These are phyloP conservation scores for Drosophila anomelani DNA, from an alignment of 2,888 invertebrate species.

Conservation along the genomic window DNA sequence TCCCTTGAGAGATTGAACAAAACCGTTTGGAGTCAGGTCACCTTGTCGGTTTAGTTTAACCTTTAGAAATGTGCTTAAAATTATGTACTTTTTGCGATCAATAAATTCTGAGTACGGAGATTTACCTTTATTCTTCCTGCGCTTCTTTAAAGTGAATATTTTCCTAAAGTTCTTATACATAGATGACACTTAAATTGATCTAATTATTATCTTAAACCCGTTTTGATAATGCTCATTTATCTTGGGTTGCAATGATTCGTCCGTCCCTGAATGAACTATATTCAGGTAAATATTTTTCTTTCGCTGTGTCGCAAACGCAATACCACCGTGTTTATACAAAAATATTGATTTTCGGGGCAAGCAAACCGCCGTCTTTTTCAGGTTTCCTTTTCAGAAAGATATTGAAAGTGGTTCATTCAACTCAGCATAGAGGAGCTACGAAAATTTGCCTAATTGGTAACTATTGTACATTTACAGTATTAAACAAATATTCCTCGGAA, in stretches of 20 bases:
- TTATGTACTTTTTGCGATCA: neutral
- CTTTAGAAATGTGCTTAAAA: neutral
- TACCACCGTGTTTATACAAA: slow-evolving; percentile 53
- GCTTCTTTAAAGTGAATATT: neutral
- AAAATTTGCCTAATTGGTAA: neutral
- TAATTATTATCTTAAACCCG: neutral
- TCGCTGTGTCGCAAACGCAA: slow-evolving; percentile 14
- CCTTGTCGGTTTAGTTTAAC: slow-evolving; percentile 64
- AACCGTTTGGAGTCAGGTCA: slow-evolving; percentile 75
- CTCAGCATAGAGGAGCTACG: slow-evolving; percentile 13
- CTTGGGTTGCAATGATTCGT: neutral
- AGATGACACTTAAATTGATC: neutral
- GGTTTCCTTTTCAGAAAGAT: slow-evolving; percentile 6
- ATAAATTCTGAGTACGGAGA: neutral
- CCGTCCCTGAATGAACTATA: neutral
- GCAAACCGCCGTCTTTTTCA: slow-evolving; percentile 2
- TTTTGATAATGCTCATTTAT: neutral
- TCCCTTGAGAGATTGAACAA: slow-evolving; percentile 69
- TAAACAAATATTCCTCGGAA: slow-evolving; percentile 2
- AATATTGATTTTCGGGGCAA: slow-evolving; percentile 63
- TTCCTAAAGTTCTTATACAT: neutral
- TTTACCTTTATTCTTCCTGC: too few species aligned
- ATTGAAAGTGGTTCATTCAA: slow-evolving; percentile 58
- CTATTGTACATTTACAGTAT: neutral
- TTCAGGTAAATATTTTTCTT: slow-evolving; percentile 13